Conservation (phyloP, 2,797 vertebrate genomes). For the Schizothorax lantsangensis region DNA sequence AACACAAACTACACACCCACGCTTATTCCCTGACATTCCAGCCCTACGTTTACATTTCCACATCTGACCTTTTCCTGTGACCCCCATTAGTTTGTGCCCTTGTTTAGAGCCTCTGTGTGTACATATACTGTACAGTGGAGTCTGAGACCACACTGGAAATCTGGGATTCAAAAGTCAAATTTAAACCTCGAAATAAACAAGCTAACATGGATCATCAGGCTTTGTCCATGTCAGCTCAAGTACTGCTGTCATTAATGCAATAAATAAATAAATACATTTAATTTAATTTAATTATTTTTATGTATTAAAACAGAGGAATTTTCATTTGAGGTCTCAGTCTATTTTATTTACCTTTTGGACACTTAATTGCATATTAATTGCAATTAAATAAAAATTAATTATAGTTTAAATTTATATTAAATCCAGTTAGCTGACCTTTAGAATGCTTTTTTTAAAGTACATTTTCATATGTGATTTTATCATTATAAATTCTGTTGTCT, state of each 20-base stretch:
- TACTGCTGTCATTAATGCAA: background rate
- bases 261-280: background rate
- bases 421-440: background rate
- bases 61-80: slow-evolving; percentile 12
- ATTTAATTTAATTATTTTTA: background rate
- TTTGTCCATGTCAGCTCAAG: background rate
- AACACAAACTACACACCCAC: background rate
- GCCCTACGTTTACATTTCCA: slow-evolving; percentile 10
- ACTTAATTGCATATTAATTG: background rate
- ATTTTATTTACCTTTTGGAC: background rate
- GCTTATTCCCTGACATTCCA: slow-evolving; percentile 7
- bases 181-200: background rate
- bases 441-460: background rate
- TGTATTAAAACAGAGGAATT: background rate
- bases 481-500: background rate
- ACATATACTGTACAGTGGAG: background rate
- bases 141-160: background rate
- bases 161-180: background rate
- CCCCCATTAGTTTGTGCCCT: slow-evolving; percentile 15
- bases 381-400: background rate
- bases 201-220: background rate
- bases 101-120: background rate
- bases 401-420: background rate
- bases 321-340: background rate
- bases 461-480: background rate